Percentiles rank a stretch among this genome's conserved stretches.
phyloP scores from a whole-genome alignment of 2,113 vertebrate genomes.

The Tautogolabrus adspersus region DNA sequence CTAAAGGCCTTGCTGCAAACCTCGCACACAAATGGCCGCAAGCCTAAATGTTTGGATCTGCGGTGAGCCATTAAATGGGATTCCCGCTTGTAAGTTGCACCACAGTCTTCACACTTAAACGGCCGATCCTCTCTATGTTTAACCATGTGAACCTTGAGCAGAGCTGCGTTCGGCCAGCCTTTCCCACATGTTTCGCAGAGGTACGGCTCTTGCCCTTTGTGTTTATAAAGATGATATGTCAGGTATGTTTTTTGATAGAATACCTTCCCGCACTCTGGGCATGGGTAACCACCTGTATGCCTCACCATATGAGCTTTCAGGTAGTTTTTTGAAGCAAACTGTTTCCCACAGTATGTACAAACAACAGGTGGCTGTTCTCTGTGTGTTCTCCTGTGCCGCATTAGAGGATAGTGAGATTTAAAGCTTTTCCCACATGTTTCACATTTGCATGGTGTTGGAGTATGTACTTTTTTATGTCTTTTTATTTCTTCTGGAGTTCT shows the following conservation, averaged over 20 bases:
- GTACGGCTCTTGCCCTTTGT: conserved; percentile 35
- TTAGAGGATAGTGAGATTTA: conserved; percentile 17
- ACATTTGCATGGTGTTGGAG: conserved; percentile 7
- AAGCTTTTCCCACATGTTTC: conserved; percentile 35
- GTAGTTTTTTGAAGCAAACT: conserved; percentile 30
- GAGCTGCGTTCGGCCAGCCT: conserved; percentile 23
- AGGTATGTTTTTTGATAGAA: conserved; percentile 42
- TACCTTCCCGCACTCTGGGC: conserved; percentile 42
- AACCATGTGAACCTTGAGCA: conserved; percentile 44
- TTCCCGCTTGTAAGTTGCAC: conserved; percentile 17
- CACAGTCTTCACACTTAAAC: conserved; percentile 43
- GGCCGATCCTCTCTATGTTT: conserved; percentile 47
- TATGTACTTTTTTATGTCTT: conserved; percentile 27
- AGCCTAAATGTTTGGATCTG: conserved; percentile 14
- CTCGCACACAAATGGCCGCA: conserved; percentile 33
- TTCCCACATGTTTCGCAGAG: conserved; percentile 45
- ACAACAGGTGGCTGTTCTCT: neutral
- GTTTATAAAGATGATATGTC: conserved; percentile 51
- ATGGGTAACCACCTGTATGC: conserved; percentile 34
- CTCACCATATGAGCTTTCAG: conserved; percentile 41
- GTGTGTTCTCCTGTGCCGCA: conserved; percentile 23
- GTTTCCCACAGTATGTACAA: conserved; percentile 43
- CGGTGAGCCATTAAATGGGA: conserved; percentile 25
- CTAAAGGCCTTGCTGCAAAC: conserved; percentile 45
- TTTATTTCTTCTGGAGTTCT: conserved; percentile 7